Base-by-base conservation (phyloP, 2,888 invertebrate genomes). In the Sarcophaga subvicina region DNA sequence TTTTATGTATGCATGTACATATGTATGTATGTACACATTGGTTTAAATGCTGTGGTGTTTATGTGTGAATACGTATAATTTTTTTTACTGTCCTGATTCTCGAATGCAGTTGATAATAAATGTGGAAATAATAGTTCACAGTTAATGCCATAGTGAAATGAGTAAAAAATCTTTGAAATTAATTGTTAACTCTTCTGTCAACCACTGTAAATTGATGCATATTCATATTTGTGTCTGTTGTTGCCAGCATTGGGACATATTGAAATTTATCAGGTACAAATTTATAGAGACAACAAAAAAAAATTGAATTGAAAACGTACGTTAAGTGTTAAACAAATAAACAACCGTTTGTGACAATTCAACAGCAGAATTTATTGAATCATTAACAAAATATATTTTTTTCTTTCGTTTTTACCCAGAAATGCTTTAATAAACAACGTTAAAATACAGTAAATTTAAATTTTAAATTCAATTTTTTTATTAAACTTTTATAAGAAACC, bases 321-420 rank as follows among this genome's bases (percentile, higher is more conserved):
- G 20, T 2, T 63, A 64, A 72, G 71, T 64, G 71, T 59, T 72
- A 64, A 80, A 80, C 66, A 80, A 71, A 80, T 80, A 80, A 62
- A 64, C 80, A 71, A 80, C 54, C 22, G 27, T 66, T 63, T 80
- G 71, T 45, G 71, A 72, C 27, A 80, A 66, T 27, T 59, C 76
- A 77, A 37, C 54, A 54, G 20, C 37, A 45, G 59, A 77, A 77
- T 67, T 67, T 77, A 54, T 77, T 66, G 20, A 77, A 67, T 67
- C 54, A 59, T 77, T 73, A 62, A 63, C 54, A 14, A 17, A 14
- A 10, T 54, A 37, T 54, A 4, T 54, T 54, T 54, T 54, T 54
- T 54, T 54, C 54, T 54, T 54, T 54, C 14, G 17, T 54, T 54
- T 54, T 54, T 14, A 17, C 12, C 54, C 14, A 54, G 12, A 54